Conservation (phyloP, 1,140 invertebrate genomes). For the Dinoponera quadriceps region DNA sequence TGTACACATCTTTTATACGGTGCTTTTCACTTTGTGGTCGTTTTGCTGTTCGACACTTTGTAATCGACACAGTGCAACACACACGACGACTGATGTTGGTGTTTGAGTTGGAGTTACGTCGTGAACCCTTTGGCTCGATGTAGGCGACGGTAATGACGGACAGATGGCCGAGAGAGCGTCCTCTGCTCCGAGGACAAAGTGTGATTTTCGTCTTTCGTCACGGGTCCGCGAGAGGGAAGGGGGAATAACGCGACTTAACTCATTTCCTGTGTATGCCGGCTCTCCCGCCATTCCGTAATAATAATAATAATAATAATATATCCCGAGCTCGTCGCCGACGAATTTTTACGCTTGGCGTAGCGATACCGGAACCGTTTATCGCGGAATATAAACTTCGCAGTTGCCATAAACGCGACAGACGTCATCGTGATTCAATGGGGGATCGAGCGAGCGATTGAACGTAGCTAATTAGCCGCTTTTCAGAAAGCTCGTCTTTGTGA, state of each 20-base stretch:
- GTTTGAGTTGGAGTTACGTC: background rate
- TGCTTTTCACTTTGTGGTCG: no score
- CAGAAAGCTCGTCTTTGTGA: background rate
- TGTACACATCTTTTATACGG: no score
- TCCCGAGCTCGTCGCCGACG: background rate
- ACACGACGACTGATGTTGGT: background rate
- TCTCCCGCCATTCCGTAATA: no score
- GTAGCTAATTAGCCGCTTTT: constrained; percentile 34
- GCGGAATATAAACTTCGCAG: background rate
- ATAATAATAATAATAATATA: no score
- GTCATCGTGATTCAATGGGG: background rate
- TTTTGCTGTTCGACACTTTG: no score
- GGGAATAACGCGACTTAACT: background rate
- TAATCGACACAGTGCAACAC: no score
- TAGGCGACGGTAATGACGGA: constrained; percentile 8
- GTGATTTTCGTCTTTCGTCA: background rate
- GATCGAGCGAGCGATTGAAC: background rate
- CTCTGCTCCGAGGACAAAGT: background rate
- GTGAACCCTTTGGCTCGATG: background rate
- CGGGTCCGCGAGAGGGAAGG: background rate
- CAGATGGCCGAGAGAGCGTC: background rate
- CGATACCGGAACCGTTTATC: background rate
- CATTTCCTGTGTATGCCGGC: background rate
- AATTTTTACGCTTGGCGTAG: constrained; percentile 4
- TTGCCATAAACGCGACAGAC: background rate